Evolutionary conservation across 2,797 vertebrate species (phyloP).

Genomic region (Amblyopsis hoosieri): DNA sequence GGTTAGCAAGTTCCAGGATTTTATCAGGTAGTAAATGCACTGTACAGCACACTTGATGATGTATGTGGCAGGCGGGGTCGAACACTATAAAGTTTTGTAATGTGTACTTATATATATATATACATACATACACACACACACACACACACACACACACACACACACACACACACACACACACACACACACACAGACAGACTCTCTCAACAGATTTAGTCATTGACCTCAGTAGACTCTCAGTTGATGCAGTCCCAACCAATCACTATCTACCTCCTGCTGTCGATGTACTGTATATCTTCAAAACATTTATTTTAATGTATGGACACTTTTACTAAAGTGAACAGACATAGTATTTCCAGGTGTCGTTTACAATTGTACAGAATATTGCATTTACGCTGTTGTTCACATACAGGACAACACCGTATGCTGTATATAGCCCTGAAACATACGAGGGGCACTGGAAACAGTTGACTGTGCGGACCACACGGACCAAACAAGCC

Average conservation of each 20-base stretch:
- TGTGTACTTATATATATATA: background rate
- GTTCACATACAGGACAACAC: slow-evolving; percentile 80
- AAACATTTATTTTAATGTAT: too few species aligned
- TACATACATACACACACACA: too few species aligned
- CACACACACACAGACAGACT: too few species aligned
- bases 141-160: too few species aligned
- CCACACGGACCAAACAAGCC: slow-evolving; percentile 84
- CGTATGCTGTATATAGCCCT: slow-evolving; percentile 89
- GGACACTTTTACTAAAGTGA: background rate
- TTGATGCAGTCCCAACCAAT: too few species aligned
- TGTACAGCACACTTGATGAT: too few species aligned
- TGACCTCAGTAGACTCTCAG: background rate
- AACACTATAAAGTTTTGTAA: background rate
- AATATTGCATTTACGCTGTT: background rate
- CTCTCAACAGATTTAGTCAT: background rate
- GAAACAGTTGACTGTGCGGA: slow-evolving; percentile 95
- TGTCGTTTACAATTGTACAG: background rate
- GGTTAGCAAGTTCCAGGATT: slow-evolving; percentile 90
- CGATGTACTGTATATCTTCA: too few species aligned
- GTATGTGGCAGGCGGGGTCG: too few species aligned
- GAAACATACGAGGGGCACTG: slow-evolving; percentile 95
- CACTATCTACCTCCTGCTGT: too few species aligned
- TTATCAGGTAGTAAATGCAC: slow-evolving; percentile 83
- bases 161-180: too few species aligned
- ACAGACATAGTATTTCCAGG: background rate